Base-by-base conservation (phyloP, 2,888 invertebrate species). In the Marronus borbonicus region DNA sequence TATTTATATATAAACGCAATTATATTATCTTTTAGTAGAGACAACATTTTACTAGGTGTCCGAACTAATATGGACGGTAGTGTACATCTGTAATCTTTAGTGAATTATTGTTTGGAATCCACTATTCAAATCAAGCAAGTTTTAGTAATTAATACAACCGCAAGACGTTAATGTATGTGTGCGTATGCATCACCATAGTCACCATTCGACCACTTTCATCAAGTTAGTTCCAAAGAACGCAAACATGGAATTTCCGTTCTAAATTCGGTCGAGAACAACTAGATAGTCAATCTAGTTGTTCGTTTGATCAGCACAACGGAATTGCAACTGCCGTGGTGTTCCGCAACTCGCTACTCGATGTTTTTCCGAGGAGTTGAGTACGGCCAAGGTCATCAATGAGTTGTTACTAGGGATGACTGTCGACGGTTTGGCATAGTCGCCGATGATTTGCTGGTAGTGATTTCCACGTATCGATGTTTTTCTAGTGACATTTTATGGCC, bases 311-410 rank as follows among this genome's bases (percentile, higher is more conserved):
- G 64, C 31, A 64, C 28, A 64, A 64, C 62, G 62, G 28, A 36
- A 24, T n/a, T 4, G 12, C 31, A 28, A 64, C 20, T 36, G n/a
- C 24, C 64, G 64, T n/a, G 36, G 12, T 28, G 14, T 36, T n/a
- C 20, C 14, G 64, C 24, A 20, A 36, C n/a, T n/a, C 8, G 7
- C 64, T 20, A 14, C 8, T 20, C 64, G 36, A 10, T 31, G 36
- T 64, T 64, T 64, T 64, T 31, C 28, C 64, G 64, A 28, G 8
- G 36, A 64, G 62, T 36, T 64, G 36, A 31, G 64, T 64, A 28
- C 28, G 64, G 64, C 64, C 64, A 64, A 64, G 64, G 64, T 28
- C 64, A 36, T 14, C 64, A 31, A 31, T 28, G n/a, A 55, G 55
- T 55, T 55, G 12, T 24, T 24, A 24, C 24, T 24, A 24, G 24